phyloP scores from a whole-genome alignment of 2,797 vertebrate species.

The Heliangelus exortis region DNA sequence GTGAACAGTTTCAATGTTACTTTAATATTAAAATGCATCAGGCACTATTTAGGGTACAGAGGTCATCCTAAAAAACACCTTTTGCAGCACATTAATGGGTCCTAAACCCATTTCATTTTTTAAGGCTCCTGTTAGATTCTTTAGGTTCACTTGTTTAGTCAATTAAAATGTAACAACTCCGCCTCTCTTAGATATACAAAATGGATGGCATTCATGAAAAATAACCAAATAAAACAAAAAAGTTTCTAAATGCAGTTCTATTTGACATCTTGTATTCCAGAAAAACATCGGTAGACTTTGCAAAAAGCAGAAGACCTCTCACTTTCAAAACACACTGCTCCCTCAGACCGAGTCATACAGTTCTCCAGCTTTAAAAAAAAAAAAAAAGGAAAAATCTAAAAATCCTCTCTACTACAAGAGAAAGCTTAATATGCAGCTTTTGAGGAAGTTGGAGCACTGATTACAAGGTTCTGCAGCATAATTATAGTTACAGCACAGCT shows the following conservation, averaged over 20 bases:
- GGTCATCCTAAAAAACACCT: background rate
- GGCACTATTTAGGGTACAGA: background rate
- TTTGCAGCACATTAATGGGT: background rate
- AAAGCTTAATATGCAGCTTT: constrained; percentile 53
- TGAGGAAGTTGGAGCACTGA: constrained; percentile 33
- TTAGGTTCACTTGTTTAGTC: background rate
- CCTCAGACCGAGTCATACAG: background rate
- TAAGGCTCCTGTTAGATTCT: background rate
- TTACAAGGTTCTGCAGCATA: constrained; percentile 17
- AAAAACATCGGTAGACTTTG: background rate
- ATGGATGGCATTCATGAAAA: background rate
- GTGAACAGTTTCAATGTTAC: background rate
- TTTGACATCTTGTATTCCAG: background rate
- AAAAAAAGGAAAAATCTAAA: background rate
- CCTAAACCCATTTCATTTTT: background rate
- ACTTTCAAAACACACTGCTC: constrained; percentile 32
- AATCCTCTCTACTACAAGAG: background rate
- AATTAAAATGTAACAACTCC: background rate
- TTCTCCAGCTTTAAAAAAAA: background rate
- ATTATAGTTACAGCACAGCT: background rate
- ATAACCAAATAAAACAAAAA: background rate
- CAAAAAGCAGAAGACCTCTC: constrained; percentile 42
- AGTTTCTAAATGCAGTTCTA: background rate
- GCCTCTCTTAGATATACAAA: background rate
- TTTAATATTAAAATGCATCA: background rate